A percentile compares a stretch with the other conserved stretches of the same genome.
phyloP scores from a whole-genome alignment of 2,113 vertebrate species.

The Chrysemys picta region DNA sequence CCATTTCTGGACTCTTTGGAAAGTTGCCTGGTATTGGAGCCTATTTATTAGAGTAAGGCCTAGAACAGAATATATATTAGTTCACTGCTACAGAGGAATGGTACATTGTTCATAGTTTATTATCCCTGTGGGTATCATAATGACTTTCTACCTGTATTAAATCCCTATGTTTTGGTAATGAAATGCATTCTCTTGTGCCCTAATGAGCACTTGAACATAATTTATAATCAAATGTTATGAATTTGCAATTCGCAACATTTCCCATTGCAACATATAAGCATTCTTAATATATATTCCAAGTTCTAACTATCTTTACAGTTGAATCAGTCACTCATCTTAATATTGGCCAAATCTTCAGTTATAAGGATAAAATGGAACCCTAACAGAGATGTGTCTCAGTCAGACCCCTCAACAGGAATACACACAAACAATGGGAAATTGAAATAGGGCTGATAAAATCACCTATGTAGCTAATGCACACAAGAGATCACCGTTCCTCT shows the following conservation, averaged over 20 bases:
- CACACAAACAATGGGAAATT: background rate
- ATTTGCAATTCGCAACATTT: constrained; percentile 25
- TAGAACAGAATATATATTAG: constrained; percentile 35
- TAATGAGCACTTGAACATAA: constrained; percentile 49
- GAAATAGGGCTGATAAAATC: background rate
- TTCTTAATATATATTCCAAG: background rate
- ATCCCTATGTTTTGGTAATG: constrained; percentile 40
- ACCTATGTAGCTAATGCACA: accelerated
- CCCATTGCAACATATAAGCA: background rate
- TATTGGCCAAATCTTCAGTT: background rate
- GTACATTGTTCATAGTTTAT: constrained; percentile 28
- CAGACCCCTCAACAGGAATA: background rate
- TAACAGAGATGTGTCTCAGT: background rate
- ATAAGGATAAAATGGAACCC: background rate
- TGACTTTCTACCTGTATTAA: constrained; percentile 62
- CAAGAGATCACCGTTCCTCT: background rate
- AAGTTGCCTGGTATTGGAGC: background rate
- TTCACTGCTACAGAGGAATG: constrained; percentile 34
- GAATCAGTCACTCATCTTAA: background rate
- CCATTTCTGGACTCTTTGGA: constrained; percentile 47
- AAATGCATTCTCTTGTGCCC: constrained; percentile 44
- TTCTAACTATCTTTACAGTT: constrained; percentile 20
- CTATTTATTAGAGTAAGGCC: constrained; percentile 36
- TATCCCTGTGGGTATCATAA: constrained; percentile 45
- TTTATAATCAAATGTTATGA: constrained; percentile 61